Evolutionary conservation across 1,140 invertebrate species (phyloP).

Genomic region (Rhagoletis zephyria): DNA sequence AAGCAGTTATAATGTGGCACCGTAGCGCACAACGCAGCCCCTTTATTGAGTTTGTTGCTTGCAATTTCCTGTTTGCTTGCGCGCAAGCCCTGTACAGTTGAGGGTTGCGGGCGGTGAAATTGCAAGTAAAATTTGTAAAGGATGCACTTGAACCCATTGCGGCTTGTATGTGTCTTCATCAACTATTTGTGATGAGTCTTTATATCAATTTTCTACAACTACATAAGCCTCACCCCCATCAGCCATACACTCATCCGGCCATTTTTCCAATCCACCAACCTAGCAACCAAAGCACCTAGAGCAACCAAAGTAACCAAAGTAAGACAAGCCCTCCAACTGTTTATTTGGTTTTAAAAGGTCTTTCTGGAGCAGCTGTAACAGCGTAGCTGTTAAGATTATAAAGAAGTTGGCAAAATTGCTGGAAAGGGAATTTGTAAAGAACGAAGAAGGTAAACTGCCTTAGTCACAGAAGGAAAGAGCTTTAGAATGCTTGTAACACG

Average conservation of each 20-base stretch:
- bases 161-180: conserved; percentile 28
- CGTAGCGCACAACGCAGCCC: neutral
- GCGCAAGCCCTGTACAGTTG: neutral
- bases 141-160: conserved; percentile 41
- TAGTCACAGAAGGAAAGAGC: too few relatives aligned
- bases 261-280: conserved; percentile 39
- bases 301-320: too few relatives aligned
- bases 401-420: neutral
- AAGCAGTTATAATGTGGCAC: conserved; percentile 9
- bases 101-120: neutral
- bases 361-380: neutral
- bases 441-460: neutral
- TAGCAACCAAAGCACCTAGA: conserved; percentile 10
- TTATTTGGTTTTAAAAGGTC: conserved; percentile 13
- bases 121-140: conserved; percentile 37
- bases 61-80: conserved; percentile 57
- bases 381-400: neutral
- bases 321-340: neutral
- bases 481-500: conserved; percentile 31
- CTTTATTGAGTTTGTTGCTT: conserved; percentile 56
- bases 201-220: neutral
- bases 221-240: too few relatives aligned
- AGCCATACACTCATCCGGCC: neutral
- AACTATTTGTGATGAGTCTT: conserved; percentile 19
- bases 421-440: conserved; percentile 23